Evolutionary conservation across 2,888 invertebrate species (phyloP).

Genomic region (Conomelus anceps): DNA sequence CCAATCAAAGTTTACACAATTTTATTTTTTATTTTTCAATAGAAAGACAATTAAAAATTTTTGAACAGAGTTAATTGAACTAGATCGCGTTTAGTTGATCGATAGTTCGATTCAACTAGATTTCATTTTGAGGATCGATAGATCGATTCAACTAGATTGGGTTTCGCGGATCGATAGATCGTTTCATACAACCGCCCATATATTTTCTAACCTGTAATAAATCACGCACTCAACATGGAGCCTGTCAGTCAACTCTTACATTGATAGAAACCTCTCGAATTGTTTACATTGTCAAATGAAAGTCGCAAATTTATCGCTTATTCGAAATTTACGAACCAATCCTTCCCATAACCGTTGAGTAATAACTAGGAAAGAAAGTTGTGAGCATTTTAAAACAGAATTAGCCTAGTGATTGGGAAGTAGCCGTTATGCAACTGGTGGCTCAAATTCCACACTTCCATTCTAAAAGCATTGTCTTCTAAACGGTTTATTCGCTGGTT

Average conservation of each 20-base stretch:
- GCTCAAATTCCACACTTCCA: not conserved
- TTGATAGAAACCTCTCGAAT: not conserved
- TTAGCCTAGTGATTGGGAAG: not conserved
- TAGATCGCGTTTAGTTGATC: too few relatives aligned
- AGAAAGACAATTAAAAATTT: too few relatives aligned
- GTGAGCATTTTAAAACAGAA: not conserved
- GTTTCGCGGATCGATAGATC: not conserved
- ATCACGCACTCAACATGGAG: too few relatives aligned
- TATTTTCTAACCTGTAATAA: not conserved
- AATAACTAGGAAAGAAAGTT: not conserved
- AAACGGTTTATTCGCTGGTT: not conserved
- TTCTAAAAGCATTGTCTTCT: not conserved
- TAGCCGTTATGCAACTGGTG: not conserved
- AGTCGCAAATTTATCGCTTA: not conserved
- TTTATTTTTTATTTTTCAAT: too few relatives aligned
- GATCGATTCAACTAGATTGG: too few relatives aligned
- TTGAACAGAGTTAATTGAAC: too few relatives aligned
- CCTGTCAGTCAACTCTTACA: not conserved
- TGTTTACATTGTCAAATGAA: not conserved
- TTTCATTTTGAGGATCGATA: too few relatives aligned
- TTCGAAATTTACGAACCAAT: not conserved
- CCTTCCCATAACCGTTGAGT: not conserved
- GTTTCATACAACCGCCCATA: not conserved
- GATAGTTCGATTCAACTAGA: too few relatives aligned
- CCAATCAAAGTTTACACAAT: too few relatives aligned